phyloP scores from a whole-genome alignment of 1,140 invertebrate genomes.

The Papilio glaucus region DNA sequence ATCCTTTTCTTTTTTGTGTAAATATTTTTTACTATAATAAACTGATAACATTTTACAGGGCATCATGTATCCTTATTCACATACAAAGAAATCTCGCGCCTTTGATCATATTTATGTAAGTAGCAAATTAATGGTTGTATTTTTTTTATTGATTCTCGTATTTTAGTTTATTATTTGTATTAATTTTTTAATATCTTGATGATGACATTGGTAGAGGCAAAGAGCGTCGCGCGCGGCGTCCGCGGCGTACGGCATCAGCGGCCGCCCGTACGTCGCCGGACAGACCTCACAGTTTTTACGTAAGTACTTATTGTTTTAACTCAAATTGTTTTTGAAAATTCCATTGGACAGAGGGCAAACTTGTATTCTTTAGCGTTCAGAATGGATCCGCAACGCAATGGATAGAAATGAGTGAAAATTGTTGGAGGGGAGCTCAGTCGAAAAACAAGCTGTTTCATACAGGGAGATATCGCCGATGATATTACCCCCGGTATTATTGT shows the following conservation, averaged over 20 bases:
- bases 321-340: too few species aligned
- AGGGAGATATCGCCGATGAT: too few species aligned
- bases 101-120: conserved; percentile 73
- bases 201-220: conserved; percentile 56
- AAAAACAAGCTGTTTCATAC: too few species aligned
- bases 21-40: too few species aligned
- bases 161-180: neutral
- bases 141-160: conserved; percentile 4
- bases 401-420: too few species aligned
- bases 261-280: conserved; percentile 69
- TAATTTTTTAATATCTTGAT: neutral
- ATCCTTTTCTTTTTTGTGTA: too few species aligned
- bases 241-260: conserved; percentile 66
- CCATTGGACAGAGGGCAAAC: too few species aligned
- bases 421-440: too few species aligned
- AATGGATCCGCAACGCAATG: too few species aligned
- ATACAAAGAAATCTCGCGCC: conserved; percentile 68
- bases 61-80: conserved; percentile 75
- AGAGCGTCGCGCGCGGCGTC: conserved; percentile 63
- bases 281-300: conserved; percentile 76
- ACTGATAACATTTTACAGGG: conserved; percentile 59
- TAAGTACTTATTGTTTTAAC: conserved; percentile 47
- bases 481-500: too few species aligned
- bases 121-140: neutral
- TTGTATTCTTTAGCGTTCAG: too few species aligned